Base-by-base conservation (phyloP, 64 coral and sea anemone genomes). In the Platygyra sinensis region DNA sequence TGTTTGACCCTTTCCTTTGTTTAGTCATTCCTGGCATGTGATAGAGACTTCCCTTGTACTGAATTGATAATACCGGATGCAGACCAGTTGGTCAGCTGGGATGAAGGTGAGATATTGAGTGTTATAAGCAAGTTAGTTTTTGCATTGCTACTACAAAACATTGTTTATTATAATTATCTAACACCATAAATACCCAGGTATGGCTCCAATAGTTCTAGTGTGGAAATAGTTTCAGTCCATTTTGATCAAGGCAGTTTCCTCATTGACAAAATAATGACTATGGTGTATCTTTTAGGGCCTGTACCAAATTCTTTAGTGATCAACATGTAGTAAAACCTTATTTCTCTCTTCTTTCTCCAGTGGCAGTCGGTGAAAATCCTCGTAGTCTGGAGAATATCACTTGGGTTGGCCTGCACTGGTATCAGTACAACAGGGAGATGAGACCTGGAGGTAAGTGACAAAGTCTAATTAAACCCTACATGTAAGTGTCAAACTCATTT, bases 401-500 rank as follows among this genome's bases (percentile, higher is more conserved):
- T 4, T 98, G 96, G 96, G 87, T 98, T 64, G 96, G 96, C 25
- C 59, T 98, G 32, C 93, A 98, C 52, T 98, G 96, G 96, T 93
- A 91, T 80, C 96, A 95, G 33, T 93, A 90, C 73, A 91, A 95
- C 25, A 77, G 89, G 77, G 81, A 87, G 12, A 95, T 95, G 78
- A 95, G 91, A 59, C 94, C 96, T 5, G 96, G 96, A 89, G 90
- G 96, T 98, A n/a, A 52, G 16, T 49, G 33, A 74, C 27, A 9
- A 51, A 75, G 29, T 20, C 6, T 60, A 20, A 65, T 28, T 24
- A 25, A 67, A 69, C 25, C 3, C 67, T 5, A n/a, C n/a, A n/a
- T n/a, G n/a, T n/a, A 49, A 10, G 19, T 24, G n/a, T n/a, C 2
- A 13, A 10, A 33, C 8, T 16, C 42, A 46, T 46, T 46, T 46